Conservation (phyloP, 2,113 vertebrate genomes). For the Lynx canadensis region DNA sequence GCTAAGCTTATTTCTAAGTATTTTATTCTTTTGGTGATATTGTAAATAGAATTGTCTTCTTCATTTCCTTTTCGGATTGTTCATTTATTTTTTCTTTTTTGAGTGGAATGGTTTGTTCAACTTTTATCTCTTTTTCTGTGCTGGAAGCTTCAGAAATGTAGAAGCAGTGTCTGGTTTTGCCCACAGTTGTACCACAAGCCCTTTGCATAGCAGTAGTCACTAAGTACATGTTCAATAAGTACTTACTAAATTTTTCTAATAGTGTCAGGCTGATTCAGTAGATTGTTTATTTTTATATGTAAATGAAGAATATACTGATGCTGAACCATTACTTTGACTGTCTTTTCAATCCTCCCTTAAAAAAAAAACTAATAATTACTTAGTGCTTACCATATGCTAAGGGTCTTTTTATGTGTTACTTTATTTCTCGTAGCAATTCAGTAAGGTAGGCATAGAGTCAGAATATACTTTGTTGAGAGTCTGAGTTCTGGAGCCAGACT, state of each 20-base stretch:
- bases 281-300: background rate
- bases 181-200: background rate
- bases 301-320: background rate
- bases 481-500: background rate
- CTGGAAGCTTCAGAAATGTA: background rate
- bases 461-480: background rate
- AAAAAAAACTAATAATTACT: background rate
- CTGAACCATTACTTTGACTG: background rate
- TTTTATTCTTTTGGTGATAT: conserved; percentile 13
- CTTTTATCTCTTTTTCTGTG: background rate
- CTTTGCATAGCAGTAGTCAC: background rate
- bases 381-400: background rate
- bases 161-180: background rate
- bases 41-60: conserved; percentile 1
- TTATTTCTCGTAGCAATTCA: conserved; percentile 5
- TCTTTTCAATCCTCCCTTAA: background rate
- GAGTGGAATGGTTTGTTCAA: background rate
- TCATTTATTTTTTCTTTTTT: background rate
- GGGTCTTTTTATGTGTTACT: background rate
- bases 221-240: background rate
- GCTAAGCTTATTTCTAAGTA: background rate
- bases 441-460: background rate
- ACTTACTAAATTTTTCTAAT: background rate
- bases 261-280: background rate
- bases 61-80: background rate